Evolutionary conservation across 1,140 invertebrate genomes (phyloP), one percentile per base, ranked within the genome.

Genomic region (Acromyrmex heyeri): DNA sequence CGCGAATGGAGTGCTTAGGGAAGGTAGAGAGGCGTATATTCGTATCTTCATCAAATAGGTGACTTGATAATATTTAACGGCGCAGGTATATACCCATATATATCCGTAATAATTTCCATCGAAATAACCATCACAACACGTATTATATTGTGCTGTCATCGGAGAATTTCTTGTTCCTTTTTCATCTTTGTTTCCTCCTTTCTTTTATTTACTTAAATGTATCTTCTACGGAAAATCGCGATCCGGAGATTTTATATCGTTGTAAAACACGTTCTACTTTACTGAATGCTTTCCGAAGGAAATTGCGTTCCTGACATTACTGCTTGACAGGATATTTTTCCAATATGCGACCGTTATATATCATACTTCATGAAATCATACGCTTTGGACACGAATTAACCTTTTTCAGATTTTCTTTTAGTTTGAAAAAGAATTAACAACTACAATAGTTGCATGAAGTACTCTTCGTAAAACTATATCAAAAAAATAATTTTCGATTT

Each of bases 231-330:
- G 0, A 62, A 30, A 61, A 81, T 70, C 34, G 69, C 24, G 38
- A 24, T 24, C 38, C 27, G 8, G 69, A 75, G 44, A 75, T 83
- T 83, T 75, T 62, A 61, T 57, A 48, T 75, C 18, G 34, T 18
- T 44, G 24, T 82, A 61, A 27, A 83, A 75, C 24, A 75, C 27
- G 18, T 50, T 62, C 27, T 50, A 24, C 24, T 73, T 59, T 21
- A 72, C 34, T 14, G 18, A 61, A 73, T 50, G 55, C 69, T 83
- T 75, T 75, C 30, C 24, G 69, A 75, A 73, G 55, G 27, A 75
- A 83, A 83, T 75, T 83, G 69, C 79, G 57, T 83, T 61, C 57
- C 27, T 82, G 34, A 82, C 18, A n/a, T 82, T 73, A 34, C 38
- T 12, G 21, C 30, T 48, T 24, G 38, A 73, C 55, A 73, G 67